Evolutionary conservation across 2,888 invertebrate species (phyloP).

Genomic region (Mycalesis mineus): DNA sequence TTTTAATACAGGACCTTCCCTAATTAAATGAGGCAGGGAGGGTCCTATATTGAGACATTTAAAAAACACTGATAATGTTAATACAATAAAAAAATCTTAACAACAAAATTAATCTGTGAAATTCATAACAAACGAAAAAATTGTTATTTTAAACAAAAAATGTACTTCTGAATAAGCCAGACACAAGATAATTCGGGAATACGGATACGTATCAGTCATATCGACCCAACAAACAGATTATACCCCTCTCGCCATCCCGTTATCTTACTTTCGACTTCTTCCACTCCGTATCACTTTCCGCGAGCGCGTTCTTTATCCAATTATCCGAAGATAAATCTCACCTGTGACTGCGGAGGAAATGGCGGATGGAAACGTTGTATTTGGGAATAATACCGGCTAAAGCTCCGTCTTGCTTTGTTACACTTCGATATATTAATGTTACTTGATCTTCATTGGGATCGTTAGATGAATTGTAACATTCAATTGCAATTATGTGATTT

Average conservation of each 20-base stretch:
- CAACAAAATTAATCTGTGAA: too few relatives aligned
- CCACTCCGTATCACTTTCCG: constrained; percentile 71
- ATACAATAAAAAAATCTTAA: too few relatives aligned
- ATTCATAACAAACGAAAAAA: not conserved
- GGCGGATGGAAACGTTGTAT: constrained; percentile 61
- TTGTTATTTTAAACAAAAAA: not conserved
- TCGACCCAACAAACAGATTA: constrained; percentile 46
- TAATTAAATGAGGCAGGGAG: too few relatives aligned
- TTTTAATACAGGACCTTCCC: too few relatives aligned
- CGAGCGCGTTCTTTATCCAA: constrained; percentile 77
- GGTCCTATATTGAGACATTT: too few relatives aligned
- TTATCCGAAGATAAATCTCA: constrained; percentile 78
- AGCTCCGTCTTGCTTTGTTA: constrained; percentile 25
- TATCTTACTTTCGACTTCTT: constrained; percentile 46
- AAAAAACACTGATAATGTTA: too few relatives aligned
- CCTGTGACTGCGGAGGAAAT: constrained; percentile 75
- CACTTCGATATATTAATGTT: constrained; percentile 24
- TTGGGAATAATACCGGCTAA: constrained; percentile 45
- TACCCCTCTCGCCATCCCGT: constrained; percentile 31
- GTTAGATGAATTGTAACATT: not conserved
- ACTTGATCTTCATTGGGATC: constrained; percentile 10
- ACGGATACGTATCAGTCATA: constrained; percentile 19
- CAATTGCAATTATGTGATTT: not conserved
- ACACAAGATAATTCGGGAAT: constrained; percentile 10
- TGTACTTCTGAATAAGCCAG: not conserved